Evolutionary conservation across 1,140 invertebrate species (phyloP), one percentile per base, ranked within the genome.

Genomic region (Drosophila pruinosa): DNA sequence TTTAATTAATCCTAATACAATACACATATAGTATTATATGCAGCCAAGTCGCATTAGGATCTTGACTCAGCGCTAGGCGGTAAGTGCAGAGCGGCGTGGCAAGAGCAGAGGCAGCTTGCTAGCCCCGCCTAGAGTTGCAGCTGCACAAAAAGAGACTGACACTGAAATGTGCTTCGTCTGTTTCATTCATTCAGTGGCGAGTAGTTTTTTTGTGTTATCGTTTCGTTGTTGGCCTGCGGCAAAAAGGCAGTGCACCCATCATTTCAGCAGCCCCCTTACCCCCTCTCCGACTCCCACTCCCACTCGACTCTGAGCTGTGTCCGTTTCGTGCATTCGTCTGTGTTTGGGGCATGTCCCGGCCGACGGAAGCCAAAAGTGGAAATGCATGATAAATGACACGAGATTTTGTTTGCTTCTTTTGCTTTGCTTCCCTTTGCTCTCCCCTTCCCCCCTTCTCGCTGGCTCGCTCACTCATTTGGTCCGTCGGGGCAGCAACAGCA

Each of bases 361-460:
- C 78, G 82, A 78, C 82, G 82, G 82, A 88, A 88, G 82, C 82
- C 82, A 88, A 88, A 88, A 88, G 82, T 88, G 82, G 82, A 88
- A 88, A 88, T 88, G 82, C 82, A 88, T 88, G 82, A 88, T 88
- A 88, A 88, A 88, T 88, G 82, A 88, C 82, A 88, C 71, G 77
- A 82, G 67, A 68, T 76, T 88, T 82, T 75, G 52, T 70, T 45
- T 72, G 59, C 57, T 80, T 72, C 71, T 65, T 63, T 26, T 43
- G 10, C 24, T 10, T 59, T 67, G 17, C 19, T 58, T 45, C 8
- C 39, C 7, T 26, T 31, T 43, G 26, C 17, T 24, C 21, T 31
- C 38, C 34, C 43, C 14, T 12, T 47, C 19, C 24, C 10, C 6
- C 28, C 15, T 2, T n/a, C 7, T 8, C 5, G 10, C 3, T 12